These are phyloP conservation scores for Cosmorhoe ocellata DNA, from an alignment of 2,888 invertebrate genomes.

Conservation along the genomic window DNA sequence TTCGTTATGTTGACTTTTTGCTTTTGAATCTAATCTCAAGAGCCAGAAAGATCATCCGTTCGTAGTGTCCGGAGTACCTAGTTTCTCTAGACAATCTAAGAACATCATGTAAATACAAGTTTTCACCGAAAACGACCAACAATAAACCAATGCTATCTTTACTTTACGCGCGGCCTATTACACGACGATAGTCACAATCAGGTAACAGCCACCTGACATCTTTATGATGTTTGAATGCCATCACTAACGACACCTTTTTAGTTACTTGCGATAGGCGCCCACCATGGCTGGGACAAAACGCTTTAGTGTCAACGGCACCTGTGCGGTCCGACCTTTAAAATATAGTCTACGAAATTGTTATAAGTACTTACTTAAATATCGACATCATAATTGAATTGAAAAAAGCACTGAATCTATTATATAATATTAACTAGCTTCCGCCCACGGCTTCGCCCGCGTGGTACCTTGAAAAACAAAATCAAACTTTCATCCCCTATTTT, in stretches of 20 bases:
- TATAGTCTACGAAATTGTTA: conserved; percentile 14
- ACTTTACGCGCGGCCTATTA: conserved; percentile 54
- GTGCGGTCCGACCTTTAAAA: conserved; percentile 33
- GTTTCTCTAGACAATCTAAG: not conserved
- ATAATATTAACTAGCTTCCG: too few species aligned
- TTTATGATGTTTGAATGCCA: conserved; percentile 82
- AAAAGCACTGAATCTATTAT: not conserved
- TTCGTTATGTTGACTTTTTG: too few species aligned
- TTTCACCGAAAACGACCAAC: conserved; percentile 22
- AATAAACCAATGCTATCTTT: conserved; percentile 44
- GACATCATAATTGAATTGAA: too few species aligned
- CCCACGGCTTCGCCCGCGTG: too few species aligned
- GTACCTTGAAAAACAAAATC: too few species aligned
- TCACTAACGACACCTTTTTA: conserved; percentile 83
- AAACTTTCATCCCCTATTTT: too few species aligned
- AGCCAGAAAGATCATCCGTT: too few species aligned
- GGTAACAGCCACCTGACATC: conserved; percentile 78
- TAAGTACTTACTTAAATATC: conserved; percentile 7
- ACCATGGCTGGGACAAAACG: conserved; percentile 66
- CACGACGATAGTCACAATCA: conserved; percentile 72
- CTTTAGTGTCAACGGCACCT: conserved; percentile 56
- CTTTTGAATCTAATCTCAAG: too few species aligned
- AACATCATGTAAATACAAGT: conserved; percentile 12
- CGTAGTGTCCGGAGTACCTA: not conserved
- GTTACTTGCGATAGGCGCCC: conserved; percentile 75